phyloP scores from a whole-genome alignment of 2,888 invertebrate species.

The Tridacna gigas region DNA sequence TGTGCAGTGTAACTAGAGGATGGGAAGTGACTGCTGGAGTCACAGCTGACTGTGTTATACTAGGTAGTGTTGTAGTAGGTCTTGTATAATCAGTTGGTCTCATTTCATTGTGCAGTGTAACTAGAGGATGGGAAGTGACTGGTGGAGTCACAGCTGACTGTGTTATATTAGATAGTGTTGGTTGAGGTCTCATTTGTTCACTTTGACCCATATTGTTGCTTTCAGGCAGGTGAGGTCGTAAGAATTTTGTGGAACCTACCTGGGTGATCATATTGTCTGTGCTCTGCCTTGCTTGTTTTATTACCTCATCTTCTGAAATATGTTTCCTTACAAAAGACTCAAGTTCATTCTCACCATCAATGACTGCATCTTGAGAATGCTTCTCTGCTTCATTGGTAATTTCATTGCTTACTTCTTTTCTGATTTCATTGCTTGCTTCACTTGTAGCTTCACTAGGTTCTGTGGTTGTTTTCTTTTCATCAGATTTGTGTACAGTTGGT shows the following conservation, averaged over 20 bases:
- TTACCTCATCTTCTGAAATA: conserved; percentile 11
- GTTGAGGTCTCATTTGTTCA: not conserved
- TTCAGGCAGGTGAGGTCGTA: not conserved
- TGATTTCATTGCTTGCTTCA: not conserved
- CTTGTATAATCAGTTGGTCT: conserved; percentile 4
- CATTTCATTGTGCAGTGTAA: conserved; percentile 1
- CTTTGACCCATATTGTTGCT: not conserved
- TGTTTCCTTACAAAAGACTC: conserved; percentile 15
- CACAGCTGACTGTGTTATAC: not conserved
- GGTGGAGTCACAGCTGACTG: not conserved
- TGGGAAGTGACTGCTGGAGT: not conserved
- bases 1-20: not conserved
- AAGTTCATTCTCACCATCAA: conserved; percentile 10
- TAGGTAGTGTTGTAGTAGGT: conserved; percentile 1
- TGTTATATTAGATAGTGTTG: not conserved
- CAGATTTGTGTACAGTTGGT: not conserved
- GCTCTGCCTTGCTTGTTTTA: not conserved
- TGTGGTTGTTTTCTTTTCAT: not conserved
- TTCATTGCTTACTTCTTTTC: not conserved
- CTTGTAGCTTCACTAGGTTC: not conserved
- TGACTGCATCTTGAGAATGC: too few relatives aligned
- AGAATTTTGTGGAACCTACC: not conserved
- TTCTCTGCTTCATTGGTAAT: not conserved
- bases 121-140: not conserved
- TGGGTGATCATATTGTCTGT: not conserved